phyloP scores from a whole-genome alignment of 2,888 invertebrate genomes.

The Odontothrips loti region DNA sequence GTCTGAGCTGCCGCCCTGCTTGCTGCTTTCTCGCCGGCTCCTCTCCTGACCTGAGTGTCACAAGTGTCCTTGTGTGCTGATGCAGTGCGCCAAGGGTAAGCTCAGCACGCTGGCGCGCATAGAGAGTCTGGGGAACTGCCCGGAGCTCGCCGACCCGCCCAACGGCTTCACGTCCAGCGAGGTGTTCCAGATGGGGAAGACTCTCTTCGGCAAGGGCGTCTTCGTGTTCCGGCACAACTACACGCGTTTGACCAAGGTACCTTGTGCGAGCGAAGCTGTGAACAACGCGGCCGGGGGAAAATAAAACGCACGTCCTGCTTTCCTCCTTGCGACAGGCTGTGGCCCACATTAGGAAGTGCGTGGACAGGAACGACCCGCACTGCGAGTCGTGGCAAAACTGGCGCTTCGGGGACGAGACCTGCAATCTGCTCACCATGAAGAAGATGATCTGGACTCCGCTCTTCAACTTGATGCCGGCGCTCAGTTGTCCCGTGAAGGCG shows the following conservation, averaged over 20 bases:
- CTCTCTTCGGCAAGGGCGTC: neutral
- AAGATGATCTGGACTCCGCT: neutral
- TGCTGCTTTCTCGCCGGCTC: neutral
- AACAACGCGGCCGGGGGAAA: neutral
- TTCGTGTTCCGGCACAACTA: neutral
- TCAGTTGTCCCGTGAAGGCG: neutral
- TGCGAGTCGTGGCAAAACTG: slow-evolving; percentile 9
- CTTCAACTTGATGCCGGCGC: neutral
- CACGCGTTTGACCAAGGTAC: neutral
- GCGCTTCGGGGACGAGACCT: slow-evolving; percentile 8
- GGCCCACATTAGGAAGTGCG: neutral
- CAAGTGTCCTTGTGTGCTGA: neutral
- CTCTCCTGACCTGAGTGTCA: neutral
- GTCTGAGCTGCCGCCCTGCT: neutral
- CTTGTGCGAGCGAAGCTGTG: neutral
- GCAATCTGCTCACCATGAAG: neutral
- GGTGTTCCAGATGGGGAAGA: neutral
- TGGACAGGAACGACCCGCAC: neutral
- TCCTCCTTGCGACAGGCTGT: neutral
- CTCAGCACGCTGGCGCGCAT: neutral
- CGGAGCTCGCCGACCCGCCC: neutral
- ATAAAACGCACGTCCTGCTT: neutral
- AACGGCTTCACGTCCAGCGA: neutral
- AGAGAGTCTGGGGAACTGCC: neutral
- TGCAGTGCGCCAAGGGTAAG: neutral